phyloP scores from a whole-genome alignment of 2,797 vertebrate species.

The Harpagifer antarcticus region DNA sequence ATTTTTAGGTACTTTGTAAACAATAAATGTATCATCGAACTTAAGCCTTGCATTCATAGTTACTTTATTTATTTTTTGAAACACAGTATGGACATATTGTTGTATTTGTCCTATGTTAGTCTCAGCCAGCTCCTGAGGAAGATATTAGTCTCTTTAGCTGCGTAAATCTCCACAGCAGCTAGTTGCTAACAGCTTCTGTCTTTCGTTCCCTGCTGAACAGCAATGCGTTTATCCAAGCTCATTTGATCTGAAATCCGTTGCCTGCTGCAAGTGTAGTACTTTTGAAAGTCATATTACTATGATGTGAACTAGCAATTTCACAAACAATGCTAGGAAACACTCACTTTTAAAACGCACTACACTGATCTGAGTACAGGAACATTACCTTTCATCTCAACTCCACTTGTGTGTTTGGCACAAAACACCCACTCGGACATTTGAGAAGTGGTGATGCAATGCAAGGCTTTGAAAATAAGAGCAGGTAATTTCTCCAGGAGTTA shows the following conservation, averaged over 20 bases:
- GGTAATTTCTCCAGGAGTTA: constrained; percentile 16
- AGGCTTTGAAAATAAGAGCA: constrained; percentile 32
- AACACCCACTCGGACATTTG: constrained; percentile 6
- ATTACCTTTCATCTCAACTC: constrained; percentile 6
- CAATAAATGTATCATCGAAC: neutral
- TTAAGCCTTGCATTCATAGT: neutral
- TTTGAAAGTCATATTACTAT: neutral
- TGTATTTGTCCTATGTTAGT: neutral
- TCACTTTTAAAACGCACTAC: neutral
- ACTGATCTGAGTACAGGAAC: neutral
- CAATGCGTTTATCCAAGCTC: neutral
- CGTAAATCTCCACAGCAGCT: neutral
- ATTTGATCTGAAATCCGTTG: neutral
- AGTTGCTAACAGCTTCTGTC: neutral
- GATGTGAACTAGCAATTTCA: neutral
- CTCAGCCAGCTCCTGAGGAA: too few species aligned
- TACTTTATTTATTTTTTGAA: too few species aligned
- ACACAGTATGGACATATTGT: neutral
- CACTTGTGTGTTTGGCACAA: constrained; percentile 23
- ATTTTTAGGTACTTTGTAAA: neutral
- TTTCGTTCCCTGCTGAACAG: neutral
- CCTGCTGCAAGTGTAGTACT: neutral
- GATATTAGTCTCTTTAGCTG: too few species aligned
- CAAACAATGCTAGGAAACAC: neutral
- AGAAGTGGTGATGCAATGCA: constrained; percentile 1